Base-by-base conservation (phyloP, 2,888 invertebrate species). In the Octonoba sinensis region DNA sequence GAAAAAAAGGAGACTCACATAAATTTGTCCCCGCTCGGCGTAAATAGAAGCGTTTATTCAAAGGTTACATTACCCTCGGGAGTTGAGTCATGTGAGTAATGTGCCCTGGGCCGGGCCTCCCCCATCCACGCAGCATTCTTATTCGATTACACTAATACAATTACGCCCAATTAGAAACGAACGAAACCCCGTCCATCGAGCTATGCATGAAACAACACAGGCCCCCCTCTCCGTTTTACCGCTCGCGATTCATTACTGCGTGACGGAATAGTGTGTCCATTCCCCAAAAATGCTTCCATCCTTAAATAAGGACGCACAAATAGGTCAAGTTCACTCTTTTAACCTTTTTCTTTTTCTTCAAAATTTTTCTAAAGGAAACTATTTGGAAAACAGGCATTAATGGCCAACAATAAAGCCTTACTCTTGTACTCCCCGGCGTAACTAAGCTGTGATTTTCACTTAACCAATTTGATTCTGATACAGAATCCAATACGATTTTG, bases 61-160 rank as follows among this genome's bases (percentile, higher is more conserved):
- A 60, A 60, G 24, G 60, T 24, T 20, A 20, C 24, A 15, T 59
- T 12, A 44, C 62, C 62, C 11, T 16, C n/a, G 62, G 64, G 64
- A 64, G 64, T 64, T 64, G 64, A 64, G 64, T 64, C 64, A 64
- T 20, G 44, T 62, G 16, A 36, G 46, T 64, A 46, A 64, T 64
- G 36, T 44, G 64, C 11, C 15, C 15, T 46, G 18, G 3, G 54
- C 20, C 54, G 18, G 54, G 13, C 18, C 46, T 44, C 64, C 46
- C 64, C 47, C 46, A 13, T n/a, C 47, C 47, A 15, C 20, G n/a
- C 47, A 20, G 8, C 18, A 64, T 20, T 64, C 47, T 64, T 44
- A 64, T 64, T 64, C 64, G 64, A 64, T 64, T 64, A 64, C 64
- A 46, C 64, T 64, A 64, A 64, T 36, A 36, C 47, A 64, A 64